These are phyloP conservation scores for Sturmia bella DNA, from an alignment of 2,888 invertebrate species.

Conservation along the genomic window DNA sequence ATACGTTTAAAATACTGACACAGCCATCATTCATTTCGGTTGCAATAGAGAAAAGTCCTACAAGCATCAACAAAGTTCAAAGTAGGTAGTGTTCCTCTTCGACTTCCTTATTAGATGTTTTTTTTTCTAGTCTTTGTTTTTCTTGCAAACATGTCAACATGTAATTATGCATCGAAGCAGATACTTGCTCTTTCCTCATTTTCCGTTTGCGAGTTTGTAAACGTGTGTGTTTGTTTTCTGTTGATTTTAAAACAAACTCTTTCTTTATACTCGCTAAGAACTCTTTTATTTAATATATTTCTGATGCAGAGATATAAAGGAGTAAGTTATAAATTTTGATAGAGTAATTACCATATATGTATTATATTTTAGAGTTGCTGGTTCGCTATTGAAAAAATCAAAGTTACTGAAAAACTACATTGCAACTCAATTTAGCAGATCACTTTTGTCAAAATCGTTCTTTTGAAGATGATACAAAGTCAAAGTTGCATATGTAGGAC, in stretches of 20 bases:
- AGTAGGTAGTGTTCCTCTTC: slow-evolving; percentile 35
- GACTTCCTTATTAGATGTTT: slow-evolving; percentile 31
- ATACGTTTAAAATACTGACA: slow-evolving; percentile 21
- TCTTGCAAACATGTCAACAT: slow-evolving; percentile 66
- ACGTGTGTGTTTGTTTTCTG: background rate
- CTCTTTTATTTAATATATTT: slow-evolving; percentile 20
- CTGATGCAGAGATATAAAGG: slow-evolving; percentile 18
- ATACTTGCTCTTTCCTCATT: slow-evolving; percentile 52
- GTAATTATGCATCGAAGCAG: slow-evolving; percentile 68
- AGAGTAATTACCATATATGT: too few species aligned
- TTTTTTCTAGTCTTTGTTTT: background rate
- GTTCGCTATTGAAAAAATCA: too few species aligned
- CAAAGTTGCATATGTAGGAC: too few species aligned
- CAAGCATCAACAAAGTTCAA: slow-evolving; percentile 31
- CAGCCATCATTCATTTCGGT: slow-evolving; percentile 40
- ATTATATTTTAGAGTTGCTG: too few species aligned
- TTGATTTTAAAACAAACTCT: slow-evolving; percentile 51
- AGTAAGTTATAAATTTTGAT: background rate
- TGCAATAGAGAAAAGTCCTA: slow-evolving; percentile 7
- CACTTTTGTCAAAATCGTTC: too few species aligned
- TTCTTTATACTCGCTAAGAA: slow-evolving; percentile 54
- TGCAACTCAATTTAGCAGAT: too few species aligned
- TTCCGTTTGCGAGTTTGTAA: slow-evolving; percentile 13
- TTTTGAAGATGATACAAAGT: too few species aligned
- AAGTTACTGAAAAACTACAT: too few species aligned